Evolutionary conservation across 37 sponge, comb jelly and placozoan genomes (phyloP), one percentile per base, ranked within the genome.

Genomic region (Bolinopsis microptera): DNA sequence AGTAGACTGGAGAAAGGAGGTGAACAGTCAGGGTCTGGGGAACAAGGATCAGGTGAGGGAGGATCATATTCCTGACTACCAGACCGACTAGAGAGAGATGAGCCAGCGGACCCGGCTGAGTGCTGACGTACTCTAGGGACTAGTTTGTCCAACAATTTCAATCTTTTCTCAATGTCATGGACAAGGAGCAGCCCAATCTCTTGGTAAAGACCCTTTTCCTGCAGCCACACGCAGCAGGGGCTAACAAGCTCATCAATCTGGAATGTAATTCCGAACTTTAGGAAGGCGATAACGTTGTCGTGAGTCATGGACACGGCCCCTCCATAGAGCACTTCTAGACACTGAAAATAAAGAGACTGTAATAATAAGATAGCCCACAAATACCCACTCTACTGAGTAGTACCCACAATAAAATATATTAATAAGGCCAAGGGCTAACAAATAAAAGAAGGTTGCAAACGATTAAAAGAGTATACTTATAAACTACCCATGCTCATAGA

Each of bases 311-410:
- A 18, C 24, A 86, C 61, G 0, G 9, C 48, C 27, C 90, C 90
- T 0, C 90, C 90, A 27, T 86, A 86, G 25, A 86, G 90, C 26
- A 86, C 23, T 24, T 41, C 36, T 25, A 86, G 28, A 41, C 41
- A 41, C 90, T 86, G 90, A 38, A 86, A 80, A 34, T 28, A 5
- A 70, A 70, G 5, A 48, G 61, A 18, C 61, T 5, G 61, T 48
- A n/a, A n/a, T n/a, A n/a, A n/a, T n/a, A n/a, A n/a, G n/a, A n/a
- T n/a, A n/a, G n/a, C n/a, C n/a, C n/a, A n/a, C n/a, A n/a, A n/a
- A n/a, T n/a, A n/a, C n/a, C n/a, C n/a, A n/a, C n/a, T n/a, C n/a
- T n/a, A n/a, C n/a, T n/a, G n/a, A n/a, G n/a, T n/a, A n/a, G n/a
- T n/a, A n/a, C n/a, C n/a, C n/a, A n/a, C n/a, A n/a, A n/a, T n/a